Evolutionary conservation across 2,888 invertebrate species (phyloP).

Genomic region (Drosophila prolongata): DNA sequence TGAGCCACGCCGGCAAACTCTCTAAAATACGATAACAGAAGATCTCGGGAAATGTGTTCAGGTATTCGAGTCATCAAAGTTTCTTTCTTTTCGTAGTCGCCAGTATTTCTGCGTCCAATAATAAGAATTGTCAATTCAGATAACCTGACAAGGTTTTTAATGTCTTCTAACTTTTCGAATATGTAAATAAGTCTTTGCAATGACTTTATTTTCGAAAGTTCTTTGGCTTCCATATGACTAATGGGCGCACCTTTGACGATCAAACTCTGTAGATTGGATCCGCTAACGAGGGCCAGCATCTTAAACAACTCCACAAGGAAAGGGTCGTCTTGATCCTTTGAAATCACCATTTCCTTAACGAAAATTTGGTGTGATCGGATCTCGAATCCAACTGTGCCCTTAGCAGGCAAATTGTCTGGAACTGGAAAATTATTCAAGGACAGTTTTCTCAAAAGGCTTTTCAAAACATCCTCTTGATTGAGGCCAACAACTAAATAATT

Average conservation of each 20-base stretch:
- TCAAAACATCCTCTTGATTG: not conserved
- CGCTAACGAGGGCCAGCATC: not conserved
- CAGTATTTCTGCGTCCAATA: not conserved
- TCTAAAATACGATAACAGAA: not conserved
- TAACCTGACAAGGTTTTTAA: not conserved
- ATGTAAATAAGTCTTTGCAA: conserved; percentile 3
- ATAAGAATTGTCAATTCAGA: not conserved
- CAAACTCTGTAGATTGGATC: not conserved
- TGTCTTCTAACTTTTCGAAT: not conserved
- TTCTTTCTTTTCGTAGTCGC: not conserved
- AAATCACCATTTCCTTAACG: not conserved
- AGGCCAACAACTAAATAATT: not conserved
- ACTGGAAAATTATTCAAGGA: not conserved
- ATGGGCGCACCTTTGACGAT: conserved; percentile 3
- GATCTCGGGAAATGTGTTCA: not conserved
- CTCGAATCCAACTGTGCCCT: not conserved
- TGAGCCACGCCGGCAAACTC: not conserved
- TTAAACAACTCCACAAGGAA: not conserved
- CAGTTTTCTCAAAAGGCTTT: not conserved
- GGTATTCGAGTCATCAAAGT: conserved; percentile 1
- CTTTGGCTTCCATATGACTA: not conserved
- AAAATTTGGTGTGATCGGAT: not conserved
- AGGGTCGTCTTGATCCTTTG: not conserved
- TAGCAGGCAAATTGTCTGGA: not conserved
- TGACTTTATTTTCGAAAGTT: not conserved